Evolutionary conservation across 2,113 vertebrate species (phyloP).

Genomic region (Syngnathus typhle): DNA sequence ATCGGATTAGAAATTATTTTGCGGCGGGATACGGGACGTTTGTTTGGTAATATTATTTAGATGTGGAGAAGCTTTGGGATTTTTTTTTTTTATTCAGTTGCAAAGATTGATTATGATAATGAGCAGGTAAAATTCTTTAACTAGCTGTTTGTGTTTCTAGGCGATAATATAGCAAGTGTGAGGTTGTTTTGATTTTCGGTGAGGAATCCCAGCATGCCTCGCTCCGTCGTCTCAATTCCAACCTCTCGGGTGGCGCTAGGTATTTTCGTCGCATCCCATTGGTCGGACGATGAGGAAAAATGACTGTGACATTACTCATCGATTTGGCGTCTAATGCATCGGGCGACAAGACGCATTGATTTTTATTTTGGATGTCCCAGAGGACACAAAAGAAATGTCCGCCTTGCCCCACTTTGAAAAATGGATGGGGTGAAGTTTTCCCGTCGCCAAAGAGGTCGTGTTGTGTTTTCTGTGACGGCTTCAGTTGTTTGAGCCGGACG

Average conservation of each 20-base stretch:
- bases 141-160: not conserved
- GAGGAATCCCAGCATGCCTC: conserved; percentile 7
- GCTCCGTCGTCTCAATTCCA: conserved; percentile 13
- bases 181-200: not conserved
- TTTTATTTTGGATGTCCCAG: conserved; percentile 59
- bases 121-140: not conserved
- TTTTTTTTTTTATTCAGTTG: not conserved
- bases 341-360: conserved; percentile 63
- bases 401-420: conserved; percentile 41
- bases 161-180: not conserved
- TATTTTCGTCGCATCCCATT: conserved; percentile 14
- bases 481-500: not conserved
- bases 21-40: not conserved
- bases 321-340: conserved; percentile 65
- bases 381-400: conserved; percentile 50
- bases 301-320: conserved; percentile 66
- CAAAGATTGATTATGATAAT: not conserved
- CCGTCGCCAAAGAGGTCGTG: not conserved
- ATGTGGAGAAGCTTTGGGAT: not conserved
- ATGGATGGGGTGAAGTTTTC: conserved; percentile 36
- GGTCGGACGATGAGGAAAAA: conserved; percentile 63
- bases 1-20: not conserved
- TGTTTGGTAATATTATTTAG: not conserved
- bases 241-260: conserved; percentile 21
- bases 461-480: conserved; percentile 2